Evolutionary conservation across 2,113 vertebrate genomes (phyloP), one percentile per base, ranked within the genome.

Genomic region (Colaptes auratus): DNA sequence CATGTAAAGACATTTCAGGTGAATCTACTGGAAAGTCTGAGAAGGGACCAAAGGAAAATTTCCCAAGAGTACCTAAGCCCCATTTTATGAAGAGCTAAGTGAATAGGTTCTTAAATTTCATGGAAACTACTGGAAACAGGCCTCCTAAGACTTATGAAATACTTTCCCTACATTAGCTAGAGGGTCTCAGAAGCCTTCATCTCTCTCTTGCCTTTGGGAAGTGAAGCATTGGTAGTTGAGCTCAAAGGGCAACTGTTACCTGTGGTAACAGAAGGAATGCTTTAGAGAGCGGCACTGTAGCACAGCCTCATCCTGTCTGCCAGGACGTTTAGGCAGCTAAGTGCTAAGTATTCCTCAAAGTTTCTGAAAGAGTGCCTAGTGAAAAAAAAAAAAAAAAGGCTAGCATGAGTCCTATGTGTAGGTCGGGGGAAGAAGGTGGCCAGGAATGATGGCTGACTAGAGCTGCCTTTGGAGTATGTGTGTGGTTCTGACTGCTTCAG

Each of bases 281-380:
- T 84, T 72, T 0, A 10, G 44, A 63, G 20, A 23, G 15, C 3
- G 0, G 19, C 0, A 0, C 39, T 44, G 13, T 4, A 7, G 18
- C 6, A 16, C 50, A 91, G 50, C 25, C 55, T 20, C 58, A 30
- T 55, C 59, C 69, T 59, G 46, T 5, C 48, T 31, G 33, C 36
- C 48, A 36, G 64, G 61, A 60, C 4, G 3, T 30, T 25, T 10
- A 28, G 39, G 42, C 24, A 72, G 63, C 8, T 58, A 89, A 78
- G 50, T 64, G 20, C 36, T 58, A 16, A 73, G 14, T 31, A 15
- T 63, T 89, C 44, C 50, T 52, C 30, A 14, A 25, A 61, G 59
- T 70, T 89, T 85, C 67, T 65, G 84, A 58, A 83, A 75, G 27
- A 84, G 5, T 23, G 18, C 14, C 24, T 63, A 42, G 24, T 0